Evolutionary conservation across 2,888 invertebrate genomes (phyloP).

Genomic region (Latrodectus elegans): DNA sequence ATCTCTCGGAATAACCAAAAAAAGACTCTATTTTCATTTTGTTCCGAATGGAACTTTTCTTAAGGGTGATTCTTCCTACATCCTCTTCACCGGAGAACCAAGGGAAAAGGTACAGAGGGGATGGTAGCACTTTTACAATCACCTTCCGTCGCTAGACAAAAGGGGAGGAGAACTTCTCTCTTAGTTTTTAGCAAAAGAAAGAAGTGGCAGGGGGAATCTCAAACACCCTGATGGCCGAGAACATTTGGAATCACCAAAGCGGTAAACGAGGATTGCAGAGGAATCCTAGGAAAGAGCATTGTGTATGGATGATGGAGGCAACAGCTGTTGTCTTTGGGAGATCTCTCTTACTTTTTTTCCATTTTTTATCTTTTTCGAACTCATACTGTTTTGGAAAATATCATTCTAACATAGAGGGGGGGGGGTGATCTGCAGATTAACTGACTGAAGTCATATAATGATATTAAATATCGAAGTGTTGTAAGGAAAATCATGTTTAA

Average conservation of each 20-base stretch:
- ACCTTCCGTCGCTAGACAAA: conserved; percentile 3
- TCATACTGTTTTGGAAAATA: not conserved
- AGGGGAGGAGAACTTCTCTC: not conserved
- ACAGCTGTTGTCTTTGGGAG: conserved; percentile 3
- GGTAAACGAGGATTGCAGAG: not conserved
- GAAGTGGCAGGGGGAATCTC: not conserved
- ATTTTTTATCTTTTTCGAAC: not conserved
- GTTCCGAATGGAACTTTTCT: no score
- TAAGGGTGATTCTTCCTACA: no score
- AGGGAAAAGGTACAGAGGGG: not conserved
- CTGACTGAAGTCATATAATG: not conserved
- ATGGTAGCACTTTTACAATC: not conserved
- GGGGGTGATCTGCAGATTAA: conserved; percentile 40
- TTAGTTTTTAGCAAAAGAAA: not conserved
- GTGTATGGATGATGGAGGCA: conserved; percentile 9
- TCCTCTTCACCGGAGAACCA: not conserved
- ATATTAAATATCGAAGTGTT: no score
- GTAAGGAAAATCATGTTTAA: no score
- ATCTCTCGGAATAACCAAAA: not conserved
- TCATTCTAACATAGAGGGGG: not conserved
- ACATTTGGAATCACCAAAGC: conserved; percentile 2
- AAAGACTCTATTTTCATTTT: not conserved
- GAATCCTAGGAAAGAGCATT: not conserved
- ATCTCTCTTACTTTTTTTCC: not conserved
- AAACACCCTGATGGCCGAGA: conserved; percentile 5